Conservation (phyloP, 2,113 vertebrate species). For the human region DNA sequence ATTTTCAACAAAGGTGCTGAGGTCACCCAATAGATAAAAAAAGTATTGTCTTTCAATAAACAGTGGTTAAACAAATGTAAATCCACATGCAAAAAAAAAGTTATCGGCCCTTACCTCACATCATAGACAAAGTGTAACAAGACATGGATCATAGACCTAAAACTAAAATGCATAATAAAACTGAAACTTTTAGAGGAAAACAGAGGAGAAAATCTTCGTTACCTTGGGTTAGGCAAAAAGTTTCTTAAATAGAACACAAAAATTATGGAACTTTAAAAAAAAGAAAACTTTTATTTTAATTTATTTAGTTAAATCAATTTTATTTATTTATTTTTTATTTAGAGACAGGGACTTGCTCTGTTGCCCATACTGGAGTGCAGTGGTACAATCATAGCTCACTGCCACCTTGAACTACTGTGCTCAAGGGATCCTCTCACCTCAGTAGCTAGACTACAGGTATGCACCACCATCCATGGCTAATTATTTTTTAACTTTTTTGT, state of each 20-base stretch:
- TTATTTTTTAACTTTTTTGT: too few species aligned
- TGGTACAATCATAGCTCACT: too few species aligned
- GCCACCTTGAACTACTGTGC: too few species aligned
- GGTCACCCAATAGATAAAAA: neutral
- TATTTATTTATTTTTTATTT: too few species aligned
- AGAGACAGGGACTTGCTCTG: too few species aligned
- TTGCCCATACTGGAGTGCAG: too few species aligned
- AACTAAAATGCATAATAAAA: neutral
- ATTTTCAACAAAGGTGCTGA: neutral
- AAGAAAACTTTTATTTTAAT: neutral
- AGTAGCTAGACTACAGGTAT: too few species aligned
- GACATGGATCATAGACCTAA: neutral
- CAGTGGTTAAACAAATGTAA: neutral
- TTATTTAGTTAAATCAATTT: too few species aligned
- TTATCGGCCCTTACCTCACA: neutral
- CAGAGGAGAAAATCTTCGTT: neutral
- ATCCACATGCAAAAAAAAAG: neutral
- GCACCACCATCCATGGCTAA: too few species aligned
- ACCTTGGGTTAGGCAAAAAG: neutral
- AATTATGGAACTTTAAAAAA: neutral
- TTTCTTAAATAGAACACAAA: neutral
- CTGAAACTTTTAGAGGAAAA: slow-evolving; percentile 1
- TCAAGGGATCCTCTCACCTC: too few species aligned
- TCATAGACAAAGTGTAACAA: slow-evolving; percentile 27
- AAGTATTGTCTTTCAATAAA: neutral